Base-by-base conservation (phyloP, 2,113 vertebrate species). In the Brachyhypopomus gauderio region DNA sequence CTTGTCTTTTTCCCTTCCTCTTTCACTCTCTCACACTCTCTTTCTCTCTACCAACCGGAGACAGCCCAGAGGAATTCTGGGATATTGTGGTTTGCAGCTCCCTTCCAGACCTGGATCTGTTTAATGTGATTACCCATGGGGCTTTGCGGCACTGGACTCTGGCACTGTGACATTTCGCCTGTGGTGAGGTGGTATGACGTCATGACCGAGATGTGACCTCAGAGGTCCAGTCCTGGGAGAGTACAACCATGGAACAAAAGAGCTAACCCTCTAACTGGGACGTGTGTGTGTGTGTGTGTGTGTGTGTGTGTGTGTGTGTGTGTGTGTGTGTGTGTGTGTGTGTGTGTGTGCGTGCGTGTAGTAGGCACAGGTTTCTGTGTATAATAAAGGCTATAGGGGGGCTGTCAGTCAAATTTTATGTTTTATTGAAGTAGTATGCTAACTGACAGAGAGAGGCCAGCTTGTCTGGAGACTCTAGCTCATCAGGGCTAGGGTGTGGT, bases 41-140 rank as follows among this genome's bases (percentile, higher is more conserved):
- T 36, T 19, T 45, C 6, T 7, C 3, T 34, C 1, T 14, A 12
- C 45, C 45, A 52, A 8, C 41, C 9, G 5, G 41, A 45, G 9
- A 3, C 36, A 12, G 11, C 66, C 66, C 66, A 38, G 20, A n/a
- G 36, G 34, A 70, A 70, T 22, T 17, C 20, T 52, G 45, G 45
- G 45, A 52, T 52, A 14, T 52, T 52, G 45, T 52, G 45, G 71
- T 74, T 66, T 22, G 71, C 72, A 36, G 72, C 22, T 72, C 52
- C 56, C 22, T 62, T 72, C 60, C 75, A 70, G 67, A 56, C 73
- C 30, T 17, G 55, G 69, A 30, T 78, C 62, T 75, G 52, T 81
- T 85, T 55, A 81, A 73, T 74, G 38, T 78, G 58, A 72, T 78
- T 85, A 81, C 70, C 75, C 79, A 81, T 58, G 75, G 30, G 79